Conservation (phyloP, 2,113 vertebrate genomes). For the Eurystomus gularis region DNA sequence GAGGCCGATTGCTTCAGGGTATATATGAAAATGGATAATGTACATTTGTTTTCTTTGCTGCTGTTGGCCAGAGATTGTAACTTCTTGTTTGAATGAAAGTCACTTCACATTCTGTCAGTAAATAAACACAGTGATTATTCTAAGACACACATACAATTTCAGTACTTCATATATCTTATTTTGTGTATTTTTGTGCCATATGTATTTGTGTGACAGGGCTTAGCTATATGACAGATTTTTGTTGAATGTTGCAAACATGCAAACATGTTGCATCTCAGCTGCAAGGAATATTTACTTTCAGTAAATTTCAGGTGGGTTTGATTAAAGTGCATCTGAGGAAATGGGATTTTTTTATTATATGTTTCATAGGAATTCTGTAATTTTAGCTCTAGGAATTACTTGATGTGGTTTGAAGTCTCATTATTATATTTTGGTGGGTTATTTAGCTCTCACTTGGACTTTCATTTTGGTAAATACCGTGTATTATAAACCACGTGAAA, state of each 20-base stretch:
- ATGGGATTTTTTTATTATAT: not conserved
- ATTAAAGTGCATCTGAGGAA: not conserved
- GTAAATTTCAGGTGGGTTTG: slow-evolving; percentile 8
- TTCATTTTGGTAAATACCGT: not conserved
- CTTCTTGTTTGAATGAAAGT: not conserved
- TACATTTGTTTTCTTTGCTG: not conserved
- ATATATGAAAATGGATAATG: not conserved
- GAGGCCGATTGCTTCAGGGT: not conserved
- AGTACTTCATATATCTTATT: not conserved
- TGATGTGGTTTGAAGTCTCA: not conserved
- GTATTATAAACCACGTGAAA: not conserved
- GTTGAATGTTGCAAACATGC: not conserved
- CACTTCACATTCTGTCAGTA: not conserved
- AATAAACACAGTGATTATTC: not conserved
- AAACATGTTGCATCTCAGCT: not conserved
- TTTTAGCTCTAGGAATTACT: not conserved
- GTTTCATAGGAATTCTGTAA: not conserved
- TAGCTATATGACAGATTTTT: not conserved
- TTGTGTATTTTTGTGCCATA: not conserved
- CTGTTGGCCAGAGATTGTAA: not conserved
- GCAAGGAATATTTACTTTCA: not conserved
- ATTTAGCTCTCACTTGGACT: not conserved
- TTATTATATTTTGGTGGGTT: not conserved
- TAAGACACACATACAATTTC: not conserved
- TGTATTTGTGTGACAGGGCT: not conserved